Evolutionary conservation across 2,113 vertebrate genomes (phyloP), one percentile per base, ranked within the genome.

Genomic region (Diphyllodes magnificus): DNA sequence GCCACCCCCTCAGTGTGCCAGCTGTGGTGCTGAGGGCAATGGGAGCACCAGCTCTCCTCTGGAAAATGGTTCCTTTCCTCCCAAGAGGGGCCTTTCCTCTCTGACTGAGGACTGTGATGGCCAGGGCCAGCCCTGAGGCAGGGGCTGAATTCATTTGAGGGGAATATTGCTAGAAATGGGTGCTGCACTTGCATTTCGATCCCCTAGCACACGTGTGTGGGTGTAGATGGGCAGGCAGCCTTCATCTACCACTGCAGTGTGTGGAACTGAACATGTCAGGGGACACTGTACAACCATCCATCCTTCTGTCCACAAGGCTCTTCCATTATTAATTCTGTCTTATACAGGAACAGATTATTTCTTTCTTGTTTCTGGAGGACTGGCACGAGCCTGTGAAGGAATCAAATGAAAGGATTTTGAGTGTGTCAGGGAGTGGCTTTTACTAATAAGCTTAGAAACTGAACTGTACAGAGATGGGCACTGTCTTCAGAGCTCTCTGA

Each of bases 181-280:
- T 20, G 35, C 30, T 61, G 49, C 9, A 5, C 49, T 45, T 61
- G 31, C 19, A 4, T 85, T 75, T 63, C 9, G 31, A 10, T 61
- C 42, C 31, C 49, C 33, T 4, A 8, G 77, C 33, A 22, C 2
- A 5, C 1, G 6, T 4, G 10, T 3, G 15, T 6, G 11, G 8
- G 9, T 28, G 4, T 3, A 28, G 61, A 15, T 15, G 54, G 2
- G 17, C n/a, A 22, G 45, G 49, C 7, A 50, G 39, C 50, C 40
- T 76, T 59, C 45, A 33, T 6, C 60, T 22, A 3, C 30, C 27
- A 3, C 45, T 61, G 33, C 42, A 37, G 31, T 30, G 24, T 45
- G 51, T 23, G 70, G 49, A 75, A 12, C 47, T 20, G 28, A 50
- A 28, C 0, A 8, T 35, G 9, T 27, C 8, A 44, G 44, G 37